Conservation (phyloP, 2,113 vertebrate genomes). For the Cyanocitta stelleri region DNA sequence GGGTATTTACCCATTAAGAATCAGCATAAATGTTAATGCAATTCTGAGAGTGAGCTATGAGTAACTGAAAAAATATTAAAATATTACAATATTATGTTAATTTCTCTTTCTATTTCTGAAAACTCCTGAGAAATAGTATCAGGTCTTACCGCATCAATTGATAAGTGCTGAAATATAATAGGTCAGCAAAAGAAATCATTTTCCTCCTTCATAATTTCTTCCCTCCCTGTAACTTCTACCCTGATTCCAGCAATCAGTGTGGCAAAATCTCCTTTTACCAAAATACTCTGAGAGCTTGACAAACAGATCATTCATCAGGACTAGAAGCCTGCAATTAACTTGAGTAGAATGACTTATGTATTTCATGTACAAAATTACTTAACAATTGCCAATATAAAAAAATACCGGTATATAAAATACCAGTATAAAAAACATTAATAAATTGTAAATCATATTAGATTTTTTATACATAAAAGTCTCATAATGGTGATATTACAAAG, state of each 20-base stretch:
- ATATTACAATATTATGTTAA: not conserved
- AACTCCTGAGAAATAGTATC: not conserved
- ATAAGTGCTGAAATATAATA: not conserved
- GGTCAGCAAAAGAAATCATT: not conserved
- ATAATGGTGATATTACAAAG: not conserved
- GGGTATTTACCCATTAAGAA: not conserved
- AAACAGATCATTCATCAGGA: not conserved
- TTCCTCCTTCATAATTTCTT: not conserved
- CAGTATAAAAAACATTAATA: not conserved
- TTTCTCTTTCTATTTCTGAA: not conserved
- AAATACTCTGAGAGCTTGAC: not conserved
- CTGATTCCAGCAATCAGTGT: not conserved
- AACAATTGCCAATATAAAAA: not conserved
- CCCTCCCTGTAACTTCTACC: not conserved
- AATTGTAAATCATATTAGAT: not conserved
- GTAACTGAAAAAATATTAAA: not conserved
- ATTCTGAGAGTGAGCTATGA: not conserved
- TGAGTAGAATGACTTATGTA: fast-evolving
- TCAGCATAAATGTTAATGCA: not conserved
- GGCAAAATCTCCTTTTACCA: not conserved
- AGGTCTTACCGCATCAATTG: not conserved
- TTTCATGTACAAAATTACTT: not conserved
- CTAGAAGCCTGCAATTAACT: not conserved
- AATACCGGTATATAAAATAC: fast-evolving
- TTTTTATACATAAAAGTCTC: not conserved